Base-by-base conservation (phyloP, 2,888 invertebrate genomes). In the Hermaeophaga mercurialis region DNA sequence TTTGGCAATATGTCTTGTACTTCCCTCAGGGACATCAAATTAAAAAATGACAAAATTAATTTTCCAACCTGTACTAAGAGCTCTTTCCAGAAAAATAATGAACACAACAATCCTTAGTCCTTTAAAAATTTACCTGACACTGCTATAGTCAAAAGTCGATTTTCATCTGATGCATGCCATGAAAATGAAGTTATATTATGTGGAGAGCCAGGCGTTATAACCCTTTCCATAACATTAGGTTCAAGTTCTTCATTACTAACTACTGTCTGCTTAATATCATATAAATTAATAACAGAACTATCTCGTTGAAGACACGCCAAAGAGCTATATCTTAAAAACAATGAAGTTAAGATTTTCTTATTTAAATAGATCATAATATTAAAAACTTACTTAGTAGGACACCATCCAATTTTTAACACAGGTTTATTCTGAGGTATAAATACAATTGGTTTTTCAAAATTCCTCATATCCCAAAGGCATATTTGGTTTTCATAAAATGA, bases 121-220 rank as follows among this genome's bases (percentile, higher is more conserved):
- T n/a, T n/a, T n/a, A n/a, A n/a, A n/a, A n/a, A n/a, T n/a, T 54
- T 67, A 83, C 84, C 84, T 41, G 80, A 79, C 1, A 80, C 71
- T n/a, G 84, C 80, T 43, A 89, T 84, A 0, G 88, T 85, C 47
- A 94, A 78, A 63, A 94, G 79, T 24, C 91, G 79, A 70, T 91
- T 91, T 75, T 89, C 89, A 70, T 92, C 87, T 3, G 81, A 81
- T 1, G 90, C 89, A 79, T 96, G 96, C 94, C 96, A 96, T 26
- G 89, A 86, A 76, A 93, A 90, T 58, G 92, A 88, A 7, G 88
- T 85, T 9, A 94, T 78, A 36, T 75, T 76, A 60, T 78, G 76
- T 4, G 75, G 73, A 12, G 76, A 76, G 18, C 76, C 79, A 45
- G 82, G 80, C 24, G 73, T 70, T n/a, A 87, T 82, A 55, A 84